Evolutionary conservation across 2,888 invertebrate genomes (phyloP), one percentile per base, ranked within the genome.

Genomic region (Xanthia togata): DNA sequence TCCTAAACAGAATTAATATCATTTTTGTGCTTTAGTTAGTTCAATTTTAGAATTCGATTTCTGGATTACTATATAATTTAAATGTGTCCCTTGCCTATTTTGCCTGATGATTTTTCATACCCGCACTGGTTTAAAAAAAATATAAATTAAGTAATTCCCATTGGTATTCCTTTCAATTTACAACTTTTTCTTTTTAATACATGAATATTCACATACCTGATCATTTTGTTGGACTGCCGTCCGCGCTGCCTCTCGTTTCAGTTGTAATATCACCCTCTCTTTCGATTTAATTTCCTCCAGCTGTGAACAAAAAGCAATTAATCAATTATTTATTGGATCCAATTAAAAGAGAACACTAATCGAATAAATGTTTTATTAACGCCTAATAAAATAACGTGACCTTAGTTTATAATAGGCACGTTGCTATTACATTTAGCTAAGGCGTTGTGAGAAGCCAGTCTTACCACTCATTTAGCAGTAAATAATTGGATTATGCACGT

Each of bases 261-360:
- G 90, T 93, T 97, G 97, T 94, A 97, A 96, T 91, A 97, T 97
- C 93, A 97, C 96, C 92, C 97, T 97, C 95, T 97, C 97, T 94
- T 97, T 97, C 96, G 97, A 97, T 97, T 97, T 97, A 90, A 97
- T 97, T 97, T 97, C 97, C 97, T 97, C 97, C 97, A 97, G 97
- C 97, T 97, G 95, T 44, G 93, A 93, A 90, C 87, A 93, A 92
- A 82, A 81, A 60, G 11, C 0, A 55, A 68, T 68, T 1, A 20
- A 79, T 60, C 4, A 74, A 81, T 9, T 68, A 63, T 62, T 62
- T 44, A 41, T 59, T 64, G 1, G 0, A 38, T 65, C 12, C n/a
- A n/a, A 41, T 53, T 6, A n/a, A 63, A 79, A 20, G 20, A 47
- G 0, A 55, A 60, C 44, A 38, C 4, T 44, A 38, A 60, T 23